Evolutionary conservation across 2,888 invertebrate genomes (phyloP).

Genomic region (Netelia inedita): DNA sequence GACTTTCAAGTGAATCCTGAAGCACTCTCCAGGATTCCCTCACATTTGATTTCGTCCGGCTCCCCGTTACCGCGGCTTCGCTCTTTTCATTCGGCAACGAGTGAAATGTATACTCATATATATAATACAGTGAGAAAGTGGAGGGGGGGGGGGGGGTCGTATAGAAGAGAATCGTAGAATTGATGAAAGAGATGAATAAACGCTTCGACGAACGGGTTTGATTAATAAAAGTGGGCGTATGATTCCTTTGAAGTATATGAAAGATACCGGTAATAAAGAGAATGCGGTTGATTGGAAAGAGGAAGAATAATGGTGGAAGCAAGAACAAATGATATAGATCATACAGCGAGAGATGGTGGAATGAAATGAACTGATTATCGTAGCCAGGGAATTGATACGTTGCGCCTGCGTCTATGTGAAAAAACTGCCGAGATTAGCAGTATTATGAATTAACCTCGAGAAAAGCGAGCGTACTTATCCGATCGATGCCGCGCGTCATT

Average conservation of each 20-base stretch:
- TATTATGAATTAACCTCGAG: slow-evolving; percentile 21
- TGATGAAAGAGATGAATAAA: slow-evolving; percentile 28
- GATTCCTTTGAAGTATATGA: slow-evolving; percentile 52
- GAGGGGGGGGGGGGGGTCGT: not conserved
- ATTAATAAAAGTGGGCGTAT: slow-evolving; percentile 57
- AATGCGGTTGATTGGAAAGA: slow-evolving; percentile 20
- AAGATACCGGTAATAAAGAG: slow-evolving; percentile 38
- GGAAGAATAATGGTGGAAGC: slow-evolving; percentile 38
- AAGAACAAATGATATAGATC: slow-evolving; percentile 32
- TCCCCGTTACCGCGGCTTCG: slow-evolving; percentile 35
- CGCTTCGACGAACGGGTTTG: slow-evolving; percentile 44
- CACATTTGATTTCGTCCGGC: slow-evolving; percentile 58
- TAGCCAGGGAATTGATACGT: too few relatives aligned
- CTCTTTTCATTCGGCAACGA: slow-evolving; percentile 38
- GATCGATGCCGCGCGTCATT: slow-evolving; percentile 9
- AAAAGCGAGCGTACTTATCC: slow-evolving; percentile 3
- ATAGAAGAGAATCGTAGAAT: slow-evolving; percentile 15
- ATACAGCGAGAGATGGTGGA: slow-evolving; percentile 1
- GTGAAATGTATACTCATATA: slow-evolving; percentile 3
- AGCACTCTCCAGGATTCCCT: slow-evolving; percentile 52
- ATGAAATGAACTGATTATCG: slow-evolving; percentile 50
- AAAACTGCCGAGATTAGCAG: slow-evolving; percentile 27
- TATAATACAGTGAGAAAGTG: slow-evolving; percentile 4
- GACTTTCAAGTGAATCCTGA: slow-evolving; percentile 44
- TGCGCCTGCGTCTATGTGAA: too few relatives aligned